These are phyloP conservation scores for Oegoconia quadripuncta DNA, from an alignment of 2,888 invertebrate genomes.

Conservation along the genomic window DNA sequence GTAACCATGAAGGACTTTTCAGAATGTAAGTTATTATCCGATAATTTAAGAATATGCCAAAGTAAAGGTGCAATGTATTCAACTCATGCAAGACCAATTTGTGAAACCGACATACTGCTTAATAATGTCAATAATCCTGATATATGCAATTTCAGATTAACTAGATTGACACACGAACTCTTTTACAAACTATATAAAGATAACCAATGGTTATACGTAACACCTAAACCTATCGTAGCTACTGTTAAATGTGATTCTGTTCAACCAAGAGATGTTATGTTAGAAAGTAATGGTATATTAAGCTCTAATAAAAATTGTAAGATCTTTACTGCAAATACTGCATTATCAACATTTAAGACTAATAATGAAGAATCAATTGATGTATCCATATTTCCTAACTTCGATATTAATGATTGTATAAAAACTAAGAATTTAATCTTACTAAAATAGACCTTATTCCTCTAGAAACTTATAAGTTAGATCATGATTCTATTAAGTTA, in stretches of 20 bases:
- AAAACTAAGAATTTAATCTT: background rate
- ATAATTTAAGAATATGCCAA: background rate
- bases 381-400: background rate
- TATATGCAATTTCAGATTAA: background rate
- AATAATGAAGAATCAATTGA: background rate
- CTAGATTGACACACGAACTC: background rate
- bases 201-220: background rate
- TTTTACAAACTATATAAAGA: background rate
- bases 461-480: background rate
- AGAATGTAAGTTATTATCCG: background rate
- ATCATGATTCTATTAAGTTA: background rate
- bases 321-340: background rate
- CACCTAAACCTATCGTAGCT: background rate
- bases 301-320: background rate
- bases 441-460: background rate
- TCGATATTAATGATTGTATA: slow-evolving; percentile 3
- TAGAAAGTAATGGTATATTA: background rate
- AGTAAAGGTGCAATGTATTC: background rate
- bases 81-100: background rate
- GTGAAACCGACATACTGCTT: background rate
- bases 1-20: background rate
- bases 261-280: background rate
- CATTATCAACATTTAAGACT: background rate
- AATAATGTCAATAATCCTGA: background rate
- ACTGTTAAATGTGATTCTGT: background rate